Conservation (phyloP, 2,888 invertebrate species). For the Pachliopta kotzebuea region DNA sequence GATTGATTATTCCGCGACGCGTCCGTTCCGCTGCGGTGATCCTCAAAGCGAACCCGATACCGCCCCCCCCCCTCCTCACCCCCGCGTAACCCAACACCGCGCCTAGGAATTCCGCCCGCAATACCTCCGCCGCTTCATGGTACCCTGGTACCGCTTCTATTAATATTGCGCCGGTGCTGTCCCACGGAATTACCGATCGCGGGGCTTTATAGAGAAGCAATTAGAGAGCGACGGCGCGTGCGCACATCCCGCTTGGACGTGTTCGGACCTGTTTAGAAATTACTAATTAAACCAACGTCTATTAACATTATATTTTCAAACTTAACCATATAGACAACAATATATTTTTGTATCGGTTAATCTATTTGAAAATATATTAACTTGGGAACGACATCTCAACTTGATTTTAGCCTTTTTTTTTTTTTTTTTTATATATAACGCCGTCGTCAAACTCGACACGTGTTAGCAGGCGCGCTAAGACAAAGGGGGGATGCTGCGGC, state of each 20-base stretch:
- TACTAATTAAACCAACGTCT: too few relatives aligned
- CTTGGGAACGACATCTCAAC: too few relatives aligned
- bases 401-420: too few relatives aligned
- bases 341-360: too few relatives aligned
- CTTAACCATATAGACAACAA: too few relatives aligned
- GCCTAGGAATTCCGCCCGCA: constrained; percentile 56
- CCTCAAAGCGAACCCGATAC: constrained; percentile 62
- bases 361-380: too few relatives aligned
- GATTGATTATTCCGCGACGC: constrained; percentile 41
- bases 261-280: not conserved
- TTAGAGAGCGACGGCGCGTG: constrained; percentile 24
- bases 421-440: too few relatives aligned
- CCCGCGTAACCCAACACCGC: constrained; percentile 64
- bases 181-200: constrained; percentile 41
- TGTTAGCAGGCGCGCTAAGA: constrained; percentile 38
- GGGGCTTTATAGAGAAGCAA: constrained; percentile 30
- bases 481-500: constrained; percentile 29
- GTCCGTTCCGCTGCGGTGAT: constrained; percentile 53
- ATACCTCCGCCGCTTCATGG: constrained; percentile 46
- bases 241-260: too few relatives aligned
- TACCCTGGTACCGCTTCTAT: constrained; percentile 41
- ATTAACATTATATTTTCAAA: too few relatives aligned
- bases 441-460: constrained; percentile 27
- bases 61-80: too few relatives aligned
- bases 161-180: constrained; percentile 42